Percentiles rank a stretch among this genome's conserved stretches.
These are phyloP conservation scores for Hemiprocne comata DNA, from an alignment of 2,113 vertebrate species.

Conservation along the genomic window DNA sequence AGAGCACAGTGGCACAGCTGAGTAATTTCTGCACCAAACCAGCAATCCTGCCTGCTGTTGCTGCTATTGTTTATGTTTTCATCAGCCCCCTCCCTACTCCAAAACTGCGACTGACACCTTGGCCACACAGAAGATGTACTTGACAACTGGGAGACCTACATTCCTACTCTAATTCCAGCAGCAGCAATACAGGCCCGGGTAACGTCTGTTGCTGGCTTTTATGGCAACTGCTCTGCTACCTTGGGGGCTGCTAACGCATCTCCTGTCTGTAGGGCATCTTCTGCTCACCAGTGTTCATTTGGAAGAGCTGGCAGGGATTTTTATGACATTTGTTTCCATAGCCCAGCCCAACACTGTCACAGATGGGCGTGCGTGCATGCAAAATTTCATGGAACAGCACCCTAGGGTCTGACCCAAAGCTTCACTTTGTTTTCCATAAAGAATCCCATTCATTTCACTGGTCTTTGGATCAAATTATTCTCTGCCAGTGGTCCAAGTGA, in stretches of 20 bases:
- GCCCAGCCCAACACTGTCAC: neutral
- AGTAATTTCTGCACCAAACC: neutral
- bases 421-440: neutral
- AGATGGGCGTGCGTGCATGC: rapidly evolving
- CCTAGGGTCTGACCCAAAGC: neutral
- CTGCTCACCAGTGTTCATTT: neutral
- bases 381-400: neutral
- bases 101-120: neutral
- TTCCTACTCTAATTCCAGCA: neutral
- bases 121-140: neutral
- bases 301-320: neutral
- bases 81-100: neutral
- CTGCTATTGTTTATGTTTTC: neutral
- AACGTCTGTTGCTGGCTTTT: constrained; percentile 38
- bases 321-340: neutral
- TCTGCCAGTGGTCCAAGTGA: neutral
- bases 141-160: neutral
- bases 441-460: neutral
- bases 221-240: constrained; percentile 45
- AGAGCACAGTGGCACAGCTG: neutral
- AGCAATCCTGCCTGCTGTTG: neutral
- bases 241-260: constrained; percentile 14
- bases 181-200: neutral
- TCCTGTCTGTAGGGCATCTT: constrained; percentile 13
- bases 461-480: neutral